Base-by-base conservation (phyloP, 2,113 vertebrate genomes). In the Varanus komodoensis region DNA sequence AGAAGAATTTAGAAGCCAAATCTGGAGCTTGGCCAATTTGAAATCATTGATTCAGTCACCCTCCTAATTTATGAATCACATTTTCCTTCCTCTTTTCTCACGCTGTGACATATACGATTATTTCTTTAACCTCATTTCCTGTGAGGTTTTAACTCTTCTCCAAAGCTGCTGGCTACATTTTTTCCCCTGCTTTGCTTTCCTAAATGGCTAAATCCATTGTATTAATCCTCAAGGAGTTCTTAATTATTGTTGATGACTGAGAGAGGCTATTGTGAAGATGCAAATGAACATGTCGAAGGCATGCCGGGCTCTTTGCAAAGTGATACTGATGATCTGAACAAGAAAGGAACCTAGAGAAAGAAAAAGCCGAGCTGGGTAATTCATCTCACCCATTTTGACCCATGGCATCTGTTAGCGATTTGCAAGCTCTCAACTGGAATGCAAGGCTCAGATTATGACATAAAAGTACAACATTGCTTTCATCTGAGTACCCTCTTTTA, bases 341-440 rank as follows among this genome's bases (percentile, higher is more conserved):
- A 38, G 86, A 32, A 90, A 54, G 48, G 32, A 12, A 64, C 7
- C 19, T 27, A 32, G 2, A 48, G 50, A 54, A 15, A 7, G 50
- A 52, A 9, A 15, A 44, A 71, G 86, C 89, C 61, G 91, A 92
- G 78, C 89, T 88, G 87, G 44, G 91, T 92, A 92, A 94, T 95
- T 92, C 92, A 92, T 93, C 95, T 25, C 85, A 84, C 84, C 95
- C 32, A 68, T 80, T 87, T 52, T 90, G 90, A 91, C 90, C 94
- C 89, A 90, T 91, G 88, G 94, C 81, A 61, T 93, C 73, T 89
- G 92, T 88, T 92, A 92, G 87, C 94, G 93, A 92, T 91, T 94
- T 92, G 6, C 85, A 29, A 91, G 73, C 74, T 83, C 87, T 86
- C 91, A 68, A 94, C 64, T 93, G 93, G 92, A 93, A 82, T 87